Percentiles rank a stretch among this genome's conserved stretches.
These are phyloP conservation scores for Rostratula benghalensis DNA, from an alignment of 2,113 vertebrate species.

Conservation along the genomic window DNA sequence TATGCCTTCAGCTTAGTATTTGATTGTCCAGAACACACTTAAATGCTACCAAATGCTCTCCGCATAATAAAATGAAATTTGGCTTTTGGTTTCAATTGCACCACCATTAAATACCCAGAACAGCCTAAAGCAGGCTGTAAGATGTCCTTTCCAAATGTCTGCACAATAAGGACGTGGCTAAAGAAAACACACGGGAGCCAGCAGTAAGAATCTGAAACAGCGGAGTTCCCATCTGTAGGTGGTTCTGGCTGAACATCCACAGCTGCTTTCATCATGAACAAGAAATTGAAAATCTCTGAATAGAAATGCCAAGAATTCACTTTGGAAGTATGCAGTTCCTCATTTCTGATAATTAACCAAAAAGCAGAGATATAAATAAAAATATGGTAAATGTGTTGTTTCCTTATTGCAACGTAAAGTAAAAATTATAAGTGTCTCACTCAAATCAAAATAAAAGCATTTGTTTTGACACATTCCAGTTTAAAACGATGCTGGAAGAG, in stretches of 20 bases:
- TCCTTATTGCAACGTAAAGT: neutral
- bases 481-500: conserved; percentile 17
- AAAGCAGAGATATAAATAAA: conserved; percentile 21
- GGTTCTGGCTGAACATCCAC: neutral
- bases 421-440: conserved; percentile 8
- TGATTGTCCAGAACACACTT: neutral
- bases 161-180: neutral
- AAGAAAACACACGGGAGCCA: neutral
- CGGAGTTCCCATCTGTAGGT: neutral
- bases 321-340: neutral
- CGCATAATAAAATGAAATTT: neutral
- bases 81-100: neutral
- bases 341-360: conserved; percentile 18
- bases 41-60: neutral
- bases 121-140: neutral
- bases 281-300: neutral
- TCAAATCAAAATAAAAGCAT: conserved; percentile 33
- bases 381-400: neutral
- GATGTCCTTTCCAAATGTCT: neutral
- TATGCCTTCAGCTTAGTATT: neutral
- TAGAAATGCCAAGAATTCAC: neutral
- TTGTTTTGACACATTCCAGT: conserved; percentile 58
- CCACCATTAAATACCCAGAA: neutral
- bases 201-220: neutral
- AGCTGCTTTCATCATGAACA: neutral